Conservation (phyloP, 2,888 invertebrate species). For the Amphipyra berbera region DNA sequence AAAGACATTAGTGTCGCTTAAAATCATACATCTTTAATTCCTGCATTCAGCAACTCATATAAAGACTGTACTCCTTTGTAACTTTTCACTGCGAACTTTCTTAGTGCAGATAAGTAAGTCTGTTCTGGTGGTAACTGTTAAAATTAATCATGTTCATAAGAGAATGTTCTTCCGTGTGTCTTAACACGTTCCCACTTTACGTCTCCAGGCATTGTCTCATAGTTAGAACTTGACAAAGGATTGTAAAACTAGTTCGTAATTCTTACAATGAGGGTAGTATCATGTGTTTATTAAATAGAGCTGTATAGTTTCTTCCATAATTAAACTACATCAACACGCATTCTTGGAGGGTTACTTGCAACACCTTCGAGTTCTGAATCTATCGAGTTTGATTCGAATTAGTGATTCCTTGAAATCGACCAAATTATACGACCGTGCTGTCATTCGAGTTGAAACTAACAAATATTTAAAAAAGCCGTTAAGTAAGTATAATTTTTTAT, state of each 20-base stretch:
- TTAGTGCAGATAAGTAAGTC: constrained; percentile 27
- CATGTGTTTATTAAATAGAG: no score
- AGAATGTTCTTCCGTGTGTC: constrained; percentile 15
- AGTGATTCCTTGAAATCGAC: no score
- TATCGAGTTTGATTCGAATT: no score
- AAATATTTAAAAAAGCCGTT: no score
- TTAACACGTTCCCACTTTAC: constrained; percentile 29
- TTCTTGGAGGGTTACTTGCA: no score
- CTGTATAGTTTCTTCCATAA: no score
- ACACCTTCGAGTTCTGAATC: no score
- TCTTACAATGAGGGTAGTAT: neutral
- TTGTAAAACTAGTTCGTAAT: neutral
- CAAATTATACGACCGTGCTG: no score
- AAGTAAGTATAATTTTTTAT: no score
- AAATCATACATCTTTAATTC: neutral
- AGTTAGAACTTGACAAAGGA: constrained; percentile 7
- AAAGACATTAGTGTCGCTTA: no score
- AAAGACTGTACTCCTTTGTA: neutral
- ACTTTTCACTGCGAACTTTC: constrained; percentile 18
- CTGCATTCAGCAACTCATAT: neutral
- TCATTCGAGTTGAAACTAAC: no score
- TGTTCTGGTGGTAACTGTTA: constrained; percentile 23
- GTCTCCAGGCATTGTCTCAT: constrained; percentile 11
- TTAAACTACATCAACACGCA: no score
- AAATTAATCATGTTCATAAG: constrained; percentile 47